These are phyloP conservation scores for Acrossocheilus fasciatus DNA, from an alignment of 2,797 vertebrate genomes.

Conservation along the genomic window DNA sequence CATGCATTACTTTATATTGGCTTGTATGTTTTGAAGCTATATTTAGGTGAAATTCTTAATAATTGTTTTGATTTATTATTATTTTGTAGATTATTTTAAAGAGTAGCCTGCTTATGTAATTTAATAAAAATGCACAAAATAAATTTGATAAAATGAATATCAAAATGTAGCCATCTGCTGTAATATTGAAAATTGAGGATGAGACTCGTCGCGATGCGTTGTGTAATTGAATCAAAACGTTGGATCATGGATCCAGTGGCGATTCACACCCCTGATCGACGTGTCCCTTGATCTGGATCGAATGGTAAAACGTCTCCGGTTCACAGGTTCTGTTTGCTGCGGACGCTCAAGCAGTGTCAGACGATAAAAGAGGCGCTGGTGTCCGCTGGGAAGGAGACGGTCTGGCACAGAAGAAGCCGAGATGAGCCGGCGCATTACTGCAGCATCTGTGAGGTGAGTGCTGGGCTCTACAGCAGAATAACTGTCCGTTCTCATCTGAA, in stretches of 20 bases:
- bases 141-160: too few species aligned
- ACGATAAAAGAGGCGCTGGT: conserved; percentile 90
- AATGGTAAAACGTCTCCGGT: not conserved
- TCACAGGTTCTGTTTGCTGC: conserved; percentile 91
- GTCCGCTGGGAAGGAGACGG: conserved; percentile 89
- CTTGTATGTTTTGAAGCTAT: too few species aligned
- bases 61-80: too few species aligned
- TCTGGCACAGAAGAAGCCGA: conserved; percentile 91
- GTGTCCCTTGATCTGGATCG: not conserved
- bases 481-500: rapidly evolving
- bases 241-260: not conserved
- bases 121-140: too few species aligned
- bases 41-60: too few species aligned
- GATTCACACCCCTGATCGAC: not conserved
- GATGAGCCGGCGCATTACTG: conserved; percentile 96
- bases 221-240: too few species aligned
- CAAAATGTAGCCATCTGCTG: too few species aligned
- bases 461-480: not conserved
- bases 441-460: conserved; percentile 92
- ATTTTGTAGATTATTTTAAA: too few species aligned
- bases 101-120: too few species aligned
- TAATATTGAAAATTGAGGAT: too few species aligned
- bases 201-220: too few species aligned
- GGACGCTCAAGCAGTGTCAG: conserved; percentile 96
- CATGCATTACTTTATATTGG: too few species aligned